Base-by-base conservation (phyloP, 2,888 invertebrate genomes). In the Amphipoea oculea region DNA sequence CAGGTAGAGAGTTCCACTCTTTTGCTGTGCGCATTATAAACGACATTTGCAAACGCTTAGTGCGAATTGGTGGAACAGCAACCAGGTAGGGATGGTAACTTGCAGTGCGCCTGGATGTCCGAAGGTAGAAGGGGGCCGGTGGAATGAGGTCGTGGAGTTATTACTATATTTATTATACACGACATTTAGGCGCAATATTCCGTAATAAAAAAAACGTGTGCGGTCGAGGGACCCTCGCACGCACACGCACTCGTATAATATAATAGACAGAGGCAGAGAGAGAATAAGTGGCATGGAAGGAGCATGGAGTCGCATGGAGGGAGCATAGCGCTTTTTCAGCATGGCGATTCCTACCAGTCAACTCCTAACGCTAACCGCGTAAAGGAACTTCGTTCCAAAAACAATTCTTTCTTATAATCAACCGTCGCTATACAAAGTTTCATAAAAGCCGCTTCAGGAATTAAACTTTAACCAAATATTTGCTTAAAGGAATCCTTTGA, bases 391-490 rank as follows among this genome's bases (percentile, higher is more conserved):
- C 5, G 60, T 29, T 62, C 60, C 14, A 62, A 62, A 42, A 45
- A 23, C 9, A 45, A 45, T 36, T 2, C 11, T 36, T 36, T 48
- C 73, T 36, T 73, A 6, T 45, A 40, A 40, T 20, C 2, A 48
- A 60, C 45, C 1, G 11, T 40, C 23, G 12, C 4, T 82, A 87
- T 76, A 87, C 76, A 79, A 89, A 87, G 17, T 42, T 71, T n/a
- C 76, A 82, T 84, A 63, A 78, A 89, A 86, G 72, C 84, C 76
- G 84, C 78, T 82, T 80, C 73, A 81, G 67, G 81, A 85, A 84
- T 88, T 81, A 85, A 86, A 90, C 76, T 89, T 88, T 77, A 87
- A 81, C 85, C 83, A 85, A 89, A 88, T 89, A 78, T 89, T 89
- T 89, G 87, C 82, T 84, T 65, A 75, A 73, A 40, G 12, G 63